These are phyloP conservation scores for Leptinotarsa rubiginosa DNA, from an alignment of 2,888 invertebrate genomes.

Conservation along the genomic window DNA sequence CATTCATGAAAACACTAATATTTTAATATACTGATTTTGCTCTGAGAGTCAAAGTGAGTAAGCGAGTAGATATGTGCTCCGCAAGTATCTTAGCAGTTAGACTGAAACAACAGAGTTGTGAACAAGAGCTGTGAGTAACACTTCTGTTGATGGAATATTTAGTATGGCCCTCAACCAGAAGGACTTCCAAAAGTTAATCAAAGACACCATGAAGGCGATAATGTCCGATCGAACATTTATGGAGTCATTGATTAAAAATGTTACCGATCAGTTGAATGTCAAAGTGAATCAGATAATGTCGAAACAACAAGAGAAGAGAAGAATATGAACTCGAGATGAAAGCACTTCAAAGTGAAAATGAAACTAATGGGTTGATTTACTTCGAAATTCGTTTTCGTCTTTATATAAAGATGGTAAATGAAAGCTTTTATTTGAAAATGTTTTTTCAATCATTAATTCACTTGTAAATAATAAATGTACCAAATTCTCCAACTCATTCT, in stretches of 20 bases:
- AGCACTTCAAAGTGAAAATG: constrained; percentile 14
- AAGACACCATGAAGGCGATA: constrained; percentile 1
- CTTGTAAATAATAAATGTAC: too few species aligned
- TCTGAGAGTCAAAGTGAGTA: not conserved
- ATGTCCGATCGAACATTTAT: constrained; percentile 6
- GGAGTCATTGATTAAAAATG: constrained; percentile 8
- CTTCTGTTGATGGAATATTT: not conserved
- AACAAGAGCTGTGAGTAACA: constrained; percentile 8
- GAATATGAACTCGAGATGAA: constrained; percentile 7
- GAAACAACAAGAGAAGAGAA: constrained; percentile 20
- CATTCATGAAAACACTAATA: too few species aligned
- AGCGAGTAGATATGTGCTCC: constrained; percentile 3
- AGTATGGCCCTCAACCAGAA: constrained; percentile 11
- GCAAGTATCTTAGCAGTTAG: not conserved
- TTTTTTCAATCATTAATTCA: too few species aligned
- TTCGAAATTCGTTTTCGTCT: too few species aligned
- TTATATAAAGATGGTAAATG: too few species aligned
- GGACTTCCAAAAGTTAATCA: constrained; percentile 14
- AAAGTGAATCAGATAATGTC: constrained; percentile 15
- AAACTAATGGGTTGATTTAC: not conserved
- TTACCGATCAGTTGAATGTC: constrained; percentile 5
- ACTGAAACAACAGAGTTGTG: not conserved
- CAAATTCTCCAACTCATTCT: too few species aligned
- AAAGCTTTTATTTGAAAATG: too few species aligned
- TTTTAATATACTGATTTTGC: too few species aligned